Base-by-base conservation (phyloP, 2,888 invertebrate genomes). In the Ophraella communa region DNA sequence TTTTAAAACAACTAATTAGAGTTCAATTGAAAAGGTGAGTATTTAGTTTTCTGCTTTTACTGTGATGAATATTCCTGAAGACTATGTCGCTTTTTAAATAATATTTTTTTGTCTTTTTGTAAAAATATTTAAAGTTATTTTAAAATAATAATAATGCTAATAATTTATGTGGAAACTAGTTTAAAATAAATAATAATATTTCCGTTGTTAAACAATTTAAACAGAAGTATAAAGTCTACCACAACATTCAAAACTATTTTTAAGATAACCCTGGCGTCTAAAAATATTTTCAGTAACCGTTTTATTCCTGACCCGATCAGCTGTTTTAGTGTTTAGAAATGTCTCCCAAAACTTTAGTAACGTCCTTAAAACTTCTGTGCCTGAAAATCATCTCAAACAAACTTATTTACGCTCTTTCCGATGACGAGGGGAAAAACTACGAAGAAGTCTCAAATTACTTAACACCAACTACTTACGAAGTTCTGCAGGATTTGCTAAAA, bases 401-500 rank as follows among this genome's bases (percentile, higher is more conserved):
- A 71, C 78, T 88, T 62, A 89, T 89, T 55, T 86, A 88, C 76
- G 84, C 88, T 24, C 81, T 90, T 39, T 85, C 88, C 51, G 87
- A 86, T 74, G 85, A 88, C 47, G 86, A 88, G 64, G 83, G 87
- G 27, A 65, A 69, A 52, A 72, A 79, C 67, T 75, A 77, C 54
- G 86, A 87, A 63, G 83, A 86, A 74, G 88, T 80, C 2, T 67
- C 72, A 24, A 66, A 75, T 49, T 82, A 82, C 71, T 70, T 81
- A 55, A 57, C 66, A 11, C 76, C 77, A 11, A 88, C 89, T 2
- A 89, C 90, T 4, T 87, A 85, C 69, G 88, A 89, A 77, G 88
- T 90, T 69, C 87, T 89, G 71, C 89, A 90, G 81, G 90, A 90
- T 80, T 83, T 91, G 71, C 77, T 90, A 67, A 86, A 87, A 68